Evolutionary conservation across 2,113 vertebrate genomes (phyloP), one percentile per base, ranked within the genome.

Genomic region (Actinemys pallida): DNA sequence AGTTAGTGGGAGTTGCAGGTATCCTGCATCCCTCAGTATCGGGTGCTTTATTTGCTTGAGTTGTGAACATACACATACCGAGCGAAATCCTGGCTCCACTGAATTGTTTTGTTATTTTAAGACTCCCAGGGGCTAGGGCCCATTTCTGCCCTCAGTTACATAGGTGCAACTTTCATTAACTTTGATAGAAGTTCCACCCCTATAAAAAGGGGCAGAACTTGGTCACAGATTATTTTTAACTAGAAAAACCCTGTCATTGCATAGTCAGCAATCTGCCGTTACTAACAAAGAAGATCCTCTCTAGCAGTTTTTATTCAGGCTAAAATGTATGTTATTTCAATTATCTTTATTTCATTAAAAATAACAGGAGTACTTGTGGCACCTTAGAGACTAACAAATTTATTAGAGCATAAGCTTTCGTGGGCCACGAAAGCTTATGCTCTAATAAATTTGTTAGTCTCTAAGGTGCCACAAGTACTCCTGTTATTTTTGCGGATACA

Each of bases 291-390:
- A 42, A 0, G 45, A 5, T 19, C 91, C 79, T 86, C 53, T 92
- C 79, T 83, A 22, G 10, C 56, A 87, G 14, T 42, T 39, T 93
- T 42, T 42, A 76, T 45, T 90, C 72, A 85, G 49, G 17, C 17
- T 42, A 25, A 87, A 52, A 92, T 8, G 13, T 76, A 35, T 42
- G 22, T 75, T 24, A 56, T 82, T 94, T 45, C 24, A 3, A 56
- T 90, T 83, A 27, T 39, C 52, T 92, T 92, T 88, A 92, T 19
- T 81, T 89, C 52, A 50, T 10, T 65, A n/a, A n/a, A n/a, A n/a
- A n/a, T n/a, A n/a, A n/a, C n/a, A n/a, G n/a, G n/a, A n/a, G n/a
- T n/a, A n/a, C n/a, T n/a, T n/a, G n/a, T n/a, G n/a, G n/a, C n/a
- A n/a, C n/a, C n/a, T n/a, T n/a, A n/a, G n/a, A n/a, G n/a, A n/a